Conservation (phyloP, 2,797 vertebrate genomes). For the Cirrhinus mrigala region DNA sequence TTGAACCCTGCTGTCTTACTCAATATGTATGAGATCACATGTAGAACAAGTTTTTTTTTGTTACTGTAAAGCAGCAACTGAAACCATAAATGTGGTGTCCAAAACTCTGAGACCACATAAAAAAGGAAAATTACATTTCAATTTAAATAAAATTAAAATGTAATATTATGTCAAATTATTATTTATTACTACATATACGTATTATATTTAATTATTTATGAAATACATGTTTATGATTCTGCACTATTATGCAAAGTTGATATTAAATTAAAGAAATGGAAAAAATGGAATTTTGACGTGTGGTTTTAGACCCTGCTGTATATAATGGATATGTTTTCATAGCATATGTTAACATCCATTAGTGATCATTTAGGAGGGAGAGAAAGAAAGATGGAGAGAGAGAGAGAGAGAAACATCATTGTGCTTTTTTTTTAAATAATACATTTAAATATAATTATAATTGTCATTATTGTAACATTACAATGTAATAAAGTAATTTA, state of each 20-base stretch:
- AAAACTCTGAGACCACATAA: not conserved
- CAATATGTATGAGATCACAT: slow-evolving; percentile 10
- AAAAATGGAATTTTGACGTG: not conserved
- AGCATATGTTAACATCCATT: slow-evolving; percentile 15
- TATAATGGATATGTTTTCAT: not conserved
- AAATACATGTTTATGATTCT: not conserved
- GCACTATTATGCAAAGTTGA: not conserved
- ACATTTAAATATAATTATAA: not conserved
- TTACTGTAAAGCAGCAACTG: not conserved
- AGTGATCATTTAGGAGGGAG: not conserved
- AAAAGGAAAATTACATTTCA: not conserved
- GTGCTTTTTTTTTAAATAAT: not conserved
- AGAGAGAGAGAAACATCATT: not conserved
- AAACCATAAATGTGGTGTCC: not conserved
- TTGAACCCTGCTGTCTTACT: slow-evolving; percentile 18
- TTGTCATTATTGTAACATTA: not conserved
- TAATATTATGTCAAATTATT: not conserved
- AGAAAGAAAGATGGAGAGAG: not conserved
- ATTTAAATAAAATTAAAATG: not conserved
- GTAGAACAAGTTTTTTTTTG: not conserved
- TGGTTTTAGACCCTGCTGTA: not conserved
- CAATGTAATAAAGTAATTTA: not conserved
- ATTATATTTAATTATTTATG: not conserved
- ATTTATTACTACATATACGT: not conserved
- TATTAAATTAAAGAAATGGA: not conserved